Evolutionary conservation across 2,797 vertebrate species (phyloP), one percentile per base, ranked within the genome.

Genomic region (Periparus ater): DNA sequence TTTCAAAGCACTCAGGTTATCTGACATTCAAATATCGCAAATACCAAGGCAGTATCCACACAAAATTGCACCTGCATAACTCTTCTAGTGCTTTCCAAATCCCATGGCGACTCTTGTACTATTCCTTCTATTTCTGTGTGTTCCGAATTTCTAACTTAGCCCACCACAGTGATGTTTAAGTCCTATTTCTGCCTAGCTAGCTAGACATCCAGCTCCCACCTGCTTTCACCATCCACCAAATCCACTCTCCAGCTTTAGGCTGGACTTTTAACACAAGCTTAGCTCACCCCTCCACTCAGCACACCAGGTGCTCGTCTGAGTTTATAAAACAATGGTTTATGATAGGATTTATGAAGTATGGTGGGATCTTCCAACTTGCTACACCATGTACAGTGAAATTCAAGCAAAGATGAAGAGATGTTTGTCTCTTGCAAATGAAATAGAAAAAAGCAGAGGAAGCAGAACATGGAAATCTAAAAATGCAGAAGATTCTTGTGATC

Each of bases 61-160:
- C 17, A 57, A 25, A 70, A 38, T 25, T 34, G 17, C 27, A 70
- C 20, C 40, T 61, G 17, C 0, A 0, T 6, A 38, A 23, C 25
- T 75, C 11, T 58, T 72, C 47, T 44, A 29, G 21, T 19, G 40
- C 54, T 62, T 75, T 71, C 36, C 66, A 87, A 48, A 81, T n/a
- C 36, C 58, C 2, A 0, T 1, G 9, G 19, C 18, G 10, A 27
- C 22, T 78, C 62, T 44, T 17, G 4, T 25, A 50, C 25, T 26
- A 27, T 7, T 80, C 21, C 40, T 66, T 87, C 34, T 54, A 20
- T 45, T 51, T 58, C 17, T 3, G 9, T 9, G 10, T 34, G 29
- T 20, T 67, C 34, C 11, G 36, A 10, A 34, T 44, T 72, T 75
- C 40, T 45, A 20, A 36, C 7, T 60, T 67, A 17, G 22, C 9